phyloP scores from a whole-genome alignment of 2,113 vertebrate genomes.

The Polypterus bichir region DNA sequence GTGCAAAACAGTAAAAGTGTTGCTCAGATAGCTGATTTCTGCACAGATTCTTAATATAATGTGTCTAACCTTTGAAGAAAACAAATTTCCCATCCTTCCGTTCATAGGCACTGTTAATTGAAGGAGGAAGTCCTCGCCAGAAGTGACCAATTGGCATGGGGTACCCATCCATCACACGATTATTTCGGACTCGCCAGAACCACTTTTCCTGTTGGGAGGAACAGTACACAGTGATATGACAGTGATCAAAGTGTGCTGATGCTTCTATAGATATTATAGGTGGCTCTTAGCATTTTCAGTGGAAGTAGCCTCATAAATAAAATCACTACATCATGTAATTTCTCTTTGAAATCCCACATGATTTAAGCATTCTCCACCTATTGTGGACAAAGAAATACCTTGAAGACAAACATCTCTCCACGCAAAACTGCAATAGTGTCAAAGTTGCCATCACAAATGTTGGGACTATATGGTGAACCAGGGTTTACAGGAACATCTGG shows the following conservation, averaged over 20 bases:
- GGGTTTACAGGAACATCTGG: slow-evolving; percentile 42
- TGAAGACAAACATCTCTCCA: slow-evolving; percentile 85
- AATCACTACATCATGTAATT: too few relatives aligned
- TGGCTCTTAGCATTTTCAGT: too few relatives aligned
- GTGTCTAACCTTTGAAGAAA: slow-evolving; percentile 73
- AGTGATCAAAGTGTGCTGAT: too few relatives aligned
- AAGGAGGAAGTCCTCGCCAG: slow-evolving; percentile 71
- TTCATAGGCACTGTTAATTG: slow-evolving; percentile 76
- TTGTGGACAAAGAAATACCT: slow-evolving; percentile 41
- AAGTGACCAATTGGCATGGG: slow-evolving; percentile 74
- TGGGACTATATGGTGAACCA: slow-evolving; percentile 45
- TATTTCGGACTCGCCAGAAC: slow-evolving; percentile 77
- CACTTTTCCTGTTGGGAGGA: slow-evolving; percentile 51
- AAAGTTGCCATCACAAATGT: slow-evolving; percentile 76
- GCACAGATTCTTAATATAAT: too few relatives aligned
- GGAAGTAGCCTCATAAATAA: too few relatives aligned
- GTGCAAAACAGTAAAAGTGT: too few relatives aligned
- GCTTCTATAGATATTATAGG: too few relatives aligned
- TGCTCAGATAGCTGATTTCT: too few relatives aligned
- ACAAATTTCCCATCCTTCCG: slow-evolving; percentile 76
- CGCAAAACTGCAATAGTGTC: slow-evolving; percentile 75
- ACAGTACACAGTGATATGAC: neutral
- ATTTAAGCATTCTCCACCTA: too few relatives aligned
- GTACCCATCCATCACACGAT: slow-evolving; percentile 68
- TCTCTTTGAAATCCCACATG: too few relatives aligned